A percentile compares a stretch with the other conserved stretches of the same genome.
Evolutionary conservation across 2,888 invertebrate species (phyloP).

Genomic region (Elgonia sp.): DNA sequence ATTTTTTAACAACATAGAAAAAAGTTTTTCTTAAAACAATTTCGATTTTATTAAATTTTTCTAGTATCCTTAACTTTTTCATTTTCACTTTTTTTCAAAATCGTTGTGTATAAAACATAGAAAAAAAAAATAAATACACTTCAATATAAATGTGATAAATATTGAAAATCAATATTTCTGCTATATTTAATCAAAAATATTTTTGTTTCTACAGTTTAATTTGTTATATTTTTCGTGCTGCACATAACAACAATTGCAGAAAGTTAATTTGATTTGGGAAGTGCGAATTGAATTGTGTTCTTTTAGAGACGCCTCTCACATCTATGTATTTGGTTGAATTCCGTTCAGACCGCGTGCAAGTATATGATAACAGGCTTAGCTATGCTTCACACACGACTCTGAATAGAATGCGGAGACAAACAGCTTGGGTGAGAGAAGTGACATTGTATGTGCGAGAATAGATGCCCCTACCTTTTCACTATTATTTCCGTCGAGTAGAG

Average conservation of each 20-base stretch:
- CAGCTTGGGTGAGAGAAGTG: constrained; percentile 75
- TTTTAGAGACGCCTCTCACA: constrained; percentile 51
- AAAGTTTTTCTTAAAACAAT: no score
- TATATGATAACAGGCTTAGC: constrained; percentile 73
- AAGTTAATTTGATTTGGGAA: constrained; percentile 68
- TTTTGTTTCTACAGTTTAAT: no score
- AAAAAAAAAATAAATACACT: no score
- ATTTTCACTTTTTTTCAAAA: no score
- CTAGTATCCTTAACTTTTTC: no score
- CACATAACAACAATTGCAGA: constrained; percentile 7
- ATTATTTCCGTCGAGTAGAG: constrained; percentile 67
- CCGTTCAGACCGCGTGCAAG: constrained; percentile 61
- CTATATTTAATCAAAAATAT: no score
- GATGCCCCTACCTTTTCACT: constrained; percentile 65
- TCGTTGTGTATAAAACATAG: no score
- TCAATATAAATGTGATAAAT: no score
- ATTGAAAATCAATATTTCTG: no score
- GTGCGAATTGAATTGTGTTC: constrained; percentile 59
- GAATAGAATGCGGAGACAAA: constrained; percentile 73
- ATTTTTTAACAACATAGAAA: no score
- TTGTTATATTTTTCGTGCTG: no score
- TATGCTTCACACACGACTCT: constrained; percentile 62
- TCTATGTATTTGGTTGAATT: constrained; percentile 66
- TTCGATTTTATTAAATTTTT: no score
- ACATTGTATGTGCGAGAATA: constrained; percentile 74